Base-by-base conservation (phyloP, 1,140 invertebrate species). In the Drosophila kikkawai region DNA sequence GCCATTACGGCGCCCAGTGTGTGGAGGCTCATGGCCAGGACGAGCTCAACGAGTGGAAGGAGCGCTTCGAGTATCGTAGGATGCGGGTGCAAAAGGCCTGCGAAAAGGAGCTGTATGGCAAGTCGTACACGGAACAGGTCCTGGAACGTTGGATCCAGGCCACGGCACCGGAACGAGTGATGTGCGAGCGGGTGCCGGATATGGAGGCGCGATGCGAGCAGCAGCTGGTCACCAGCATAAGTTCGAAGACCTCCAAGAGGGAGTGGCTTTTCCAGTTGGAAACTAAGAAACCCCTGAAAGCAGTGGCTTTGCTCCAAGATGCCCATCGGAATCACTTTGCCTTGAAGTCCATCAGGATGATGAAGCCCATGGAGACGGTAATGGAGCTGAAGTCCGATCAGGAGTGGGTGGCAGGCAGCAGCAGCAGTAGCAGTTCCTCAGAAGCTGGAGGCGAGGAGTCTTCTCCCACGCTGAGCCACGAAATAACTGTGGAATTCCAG, bases 11-110 rank as follows among this genome's bases (percentile, higher is more conserved):
- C 19, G 94, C 95, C 15, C 95, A 96, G 80, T 97, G 96, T 92
- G 95, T 96, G n/a, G 95, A 96, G 88, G 96, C 96, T 6, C 96
- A 97, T 87, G 95, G 96, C 15, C 88, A 94, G 58, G 95, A 95
- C 56, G 96, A 97, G 91, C 91, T 97, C 9, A 93, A 94, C 12
- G 96, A 97, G 93, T 97, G 96, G 96, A 94, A 95, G 80, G 95
- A 96, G 79, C 93, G 96, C 55, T 96, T 96, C 85, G 94, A 95
- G 74, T 96, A 96, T 82, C 92, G 95, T 36, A 93, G 93, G 51
- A 95, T 95, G 94, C 94, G 94, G 75, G 91, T 96, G 47, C 95
- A 96, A 83, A 93, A 94, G 69, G 95, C 95, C 6, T 94, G 94
- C 77, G 95, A 96, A 65, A 95, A 95, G 85, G 94, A 95, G 80